Evolutionary conservation across 1,140 invertebrate species (phyloP), one percentile per base, ranked within the genome.

Genomic region (Leptinotarsa texana): DNA sequence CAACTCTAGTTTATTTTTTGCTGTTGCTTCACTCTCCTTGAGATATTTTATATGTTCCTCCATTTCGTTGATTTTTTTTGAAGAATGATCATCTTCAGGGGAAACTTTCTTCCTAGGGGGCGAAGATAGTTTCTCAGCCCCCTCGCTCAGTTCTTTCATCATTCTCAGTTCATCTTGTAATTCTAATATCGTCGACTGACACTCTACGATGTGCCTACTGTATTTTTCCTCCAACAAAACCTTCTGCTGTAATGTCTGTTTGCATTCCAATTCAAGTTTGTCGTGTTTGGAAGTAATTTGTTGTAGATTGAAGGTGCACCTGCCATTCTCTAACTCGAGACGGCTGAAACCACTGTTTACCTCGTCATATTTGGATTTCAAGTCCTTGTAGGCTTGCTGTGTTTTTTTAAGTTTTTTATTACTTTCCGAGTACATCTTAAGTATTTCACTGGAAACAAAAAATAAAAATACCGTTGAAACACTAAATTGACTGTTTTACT

Each of bases 361-460:
- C 13, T 48, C 18, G 0, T 69, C 63, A 6, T 42, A 48, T 73
- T 65, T 21, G 4, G 33, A 47, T 47, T 73, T 73, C 13, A 73
- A 22, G 21, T 63, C 63, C 47, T 63, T 73, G 63, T 21, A 47
- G 6, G 71, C 24, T 22, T 65, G 61, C 13, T 62, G 15, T 21
- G 61, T 22, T 65, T 73, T 73, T 24, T 73, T 73, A 5, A 73
- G 63, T 47, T 73, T 73, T 21, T 63, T 42, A 47, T 48, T 49
- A 22, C 8, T 65, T 65, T 73, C 71, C n/a, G 47, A 18, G 51
- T 73, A 73, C 71, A 65, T 73, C 5, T 65, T 15, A 17, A 73
- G 62, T 47, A 73, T 17, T 65, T 63, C 62, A 73, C 71, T 73
- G 21, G 13, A 73, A 47, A 65, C 63, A n/a, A 63, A 47, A 73